Percentiles rank a stretch among this genome's conserved stretches.
Evolutionary conservation across 2,113 vertebrate genomes (phyloP).

Genomic region (Chionodraco myersi): DNA sequence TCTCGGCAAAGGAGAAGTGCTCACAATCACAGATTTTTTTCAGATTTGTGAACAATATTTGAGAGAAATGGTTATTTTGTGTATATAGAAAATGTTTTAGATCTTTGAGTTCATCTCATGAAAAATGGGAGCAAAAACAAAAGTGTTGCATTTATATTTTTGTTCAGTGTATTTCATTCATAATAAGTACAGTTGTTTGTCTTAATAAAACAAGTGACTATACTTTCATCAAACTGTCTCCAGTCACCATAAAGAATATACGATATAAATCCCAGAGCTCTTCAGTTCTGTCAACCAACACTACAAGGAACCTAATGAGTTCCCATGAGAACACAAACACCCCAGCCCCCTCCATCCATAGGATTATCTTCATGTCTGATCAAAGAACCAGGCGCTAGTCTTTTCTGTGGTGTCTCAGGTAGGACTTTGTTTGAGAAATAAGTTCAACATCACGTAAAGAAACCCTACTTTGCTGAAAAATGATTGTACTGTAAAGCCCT

Average conservation of each 20-base stretch:
- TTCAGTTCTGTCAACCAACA: constrained; percentile 38
- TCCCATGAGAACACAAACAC: constrained; percentile 46
- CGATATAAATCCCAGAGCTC: constrained; percentile 34
- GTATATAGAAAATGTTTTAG: no score
- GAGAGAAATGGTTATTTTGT: no score
- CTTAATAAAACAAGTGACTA: constrained; percentile 8
- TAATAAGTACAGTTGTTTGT: background rate
- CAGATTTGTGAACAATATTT: no score
- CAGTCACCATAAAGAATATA: constrained; percentile 14
- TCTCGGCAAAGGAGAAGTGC: no score
- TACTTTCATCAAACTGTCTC: background rate
- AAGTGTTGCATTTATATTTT: no score
- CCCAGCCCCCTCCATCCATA: constrained; percentile 1
- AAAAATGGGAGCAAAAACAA: no score
- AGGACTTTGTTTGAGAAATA: background rate
- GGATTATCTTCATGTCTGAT: constrained; percentile 52
- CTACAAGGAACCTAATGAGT: constrained; percentile 60
- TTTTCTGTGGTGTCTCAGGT: background rate
- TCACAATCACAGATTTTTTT: no score
- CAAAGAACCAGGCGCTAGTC: constrained; percentile 1
- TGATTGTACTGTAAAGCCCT: background rate
- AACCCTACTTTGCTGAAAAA: background rate
- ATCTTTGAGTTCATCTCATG: no score
- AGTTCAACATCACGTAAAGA: background rate
- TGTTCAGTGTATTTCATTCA: background rate